phyloP scores from a whole-genome alignment of 2,113 vertebrate genomes.

The Grammomys surdaster region DNA sequence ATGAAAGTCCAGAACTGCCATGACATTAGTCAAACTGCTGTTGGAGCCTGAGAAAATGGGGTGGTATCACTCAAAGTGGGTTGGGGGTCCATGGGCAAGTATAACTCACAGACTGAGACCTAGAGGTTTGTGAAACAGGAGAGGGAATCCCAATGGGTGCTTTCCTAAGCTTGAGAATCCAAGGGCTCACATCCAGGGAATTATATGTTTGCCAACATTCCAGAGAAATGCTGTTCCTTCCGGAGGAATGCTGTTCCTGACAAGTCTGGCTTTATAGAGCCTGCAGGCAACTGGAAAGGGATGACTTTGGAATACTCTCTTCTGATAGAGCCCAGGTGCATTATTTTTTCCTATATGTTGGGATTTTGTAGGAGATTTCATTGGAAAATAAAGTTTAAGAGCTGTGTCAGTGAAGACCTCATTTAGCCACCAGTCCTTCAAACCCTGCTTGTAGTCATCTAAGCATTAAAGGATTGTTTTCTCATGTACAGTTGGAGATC shows the following conservation, averaged over 20 bases:
- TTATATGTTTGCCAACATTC: too few relatives aligned
- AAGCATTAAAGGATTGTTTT: background rate
- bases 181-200: background rate
- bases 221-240: background rate
- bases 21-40: too few relatives aligned
- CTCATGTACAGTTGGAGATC: fast-evolving
- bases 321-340: background rate
- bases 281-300: background rate
- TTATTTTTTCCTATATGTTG: background rate
- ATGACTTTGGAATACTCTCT: background rate
- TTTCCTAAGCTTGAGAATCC: fast-evolving
- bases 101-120: background rate
- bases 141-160: fast-evolving
- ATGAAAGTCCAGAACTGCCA: background rate
- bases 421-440: background rate
- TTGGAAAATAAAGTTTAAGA: background rate
- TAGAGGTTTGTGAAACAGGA: too few relatives aligned
- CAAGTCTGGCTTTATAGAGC: background rate
- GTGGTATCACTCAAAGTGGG: background rate
- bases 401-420: background rate
- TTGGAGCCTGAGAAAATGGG: background rate
- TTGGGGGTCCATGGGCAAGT: background rate
- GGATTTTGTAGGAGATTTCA: background rate
- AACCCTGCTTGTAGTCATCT: background rate
- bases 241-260: background rate